These are phyloP conservation scores for Teinopalpus imperialis DNA, from an alignment of 2,888 invertebrate species.

Conservation along the genomic window DNA sequence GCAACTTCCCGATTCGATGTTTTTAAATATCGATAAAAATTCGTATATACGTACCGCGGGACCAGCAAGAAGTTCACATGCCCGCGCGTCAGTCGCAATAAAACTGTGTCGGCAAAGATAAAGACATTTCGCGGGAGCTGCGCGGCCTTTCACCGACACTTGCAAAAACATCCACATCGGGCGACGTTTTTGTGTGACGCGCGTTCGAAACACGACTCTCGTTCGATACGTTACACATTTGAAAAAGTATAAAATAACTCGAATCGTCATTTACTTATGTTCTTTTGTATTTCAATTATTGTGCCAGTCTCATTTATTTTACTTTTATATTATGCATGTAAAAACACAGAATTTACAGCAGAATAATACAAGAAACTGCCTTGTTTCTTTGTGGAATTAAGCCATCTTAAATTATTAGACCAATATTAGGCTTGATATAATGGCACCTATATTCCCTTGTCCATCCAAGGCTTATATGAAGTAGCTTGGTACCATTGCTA, in stretches of 20 bases:
- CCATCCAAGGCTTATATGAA: no score
- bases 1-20: constrained; percentile 31
- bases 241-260: background rate
- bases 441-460: no score
- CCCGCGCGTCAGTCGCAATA: constrained; percentile 37
- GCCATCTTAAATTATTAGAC: no score
- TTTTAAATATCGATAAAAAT: constrained; percentile 37
- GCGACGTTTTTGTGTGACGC: constrained; percentile 19
- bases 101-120: constrained; percentile 54
- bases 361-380: no score
- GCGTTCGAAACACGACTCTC: constrained; percentile 1
- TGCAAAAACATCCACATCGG: constrained; percentile 36
- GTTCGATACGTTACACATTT: constrained; percentile 1
- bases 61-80: constrained; percentile 35
- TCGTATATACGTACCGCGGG: constrained; percentile 22
- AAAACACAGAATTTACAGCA: no score
- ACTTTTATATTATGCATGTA: no score
- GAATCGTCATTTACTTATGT: no score
- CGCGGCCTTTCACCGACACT: constrained; percentile 51
- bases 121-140: constrained; percentile 58
- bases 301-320: no score
- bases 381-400: no score
- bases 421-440: no score
- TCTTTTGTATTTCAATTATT: no score
- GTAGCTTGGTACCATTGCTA: no score